Base-by-base conservation (phyloP, 2,113 vertebrate genomes). In the Caranx melampygus region DNA sequence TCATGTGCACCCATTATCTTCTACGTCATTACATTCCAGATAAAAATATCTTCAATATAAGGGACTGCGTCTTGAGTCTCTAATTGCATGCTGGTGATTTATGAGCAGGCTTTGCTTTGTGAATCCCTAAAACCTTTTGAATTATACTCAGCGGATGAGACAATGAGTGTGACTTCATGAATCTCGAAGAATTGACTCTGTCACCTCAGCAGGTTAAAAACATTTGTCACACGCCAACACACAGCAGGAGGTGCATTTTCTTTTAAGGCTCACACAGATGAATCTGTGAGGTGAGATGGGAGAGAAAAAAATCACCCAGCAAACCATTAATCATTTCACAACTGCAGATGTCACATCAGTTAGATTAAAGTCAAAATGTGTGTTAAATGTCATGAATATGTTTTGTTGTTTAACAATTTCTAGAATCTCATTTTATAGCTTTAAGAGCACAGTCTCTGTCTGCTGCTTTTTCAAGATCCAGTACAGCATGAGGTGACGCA, bases 1-100 rank as follows among this genome's bases (percentile, higher is more conserved):
- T 92, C 90, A 92, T 65, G 33, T 35, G 73, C 60, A 54, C 81
- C 70, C 60, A 73, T 83, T 87, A 66, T 64, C 88, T 44, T 75
- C 49, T 21, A 62, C 60, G 62, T 90, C 80, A 78, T 67, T 67
- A 45, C 62, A 21, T 33, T 37, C 21, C 66, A 26, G 86, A 86
- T 81, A 60, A 79, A 88, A 85, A 87, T 75, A 85, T 73, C 72
- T 69, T 60, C 65, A 35, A 62, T 70, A 72, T 73, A 42, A 42
- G 64, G n/a, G n/a, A 55, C 37, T n/a, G 82, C 21, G 60, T 12
- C 75, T 54, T 1, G 35, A 72, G 72, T 37, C 37, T 57, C 62
- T 75, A 40, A 83, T 79, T 76, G 45, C 55, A 10, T 35, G 20
- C 21, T 9, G 1, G 37, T 33, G 74, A 78, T 84, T 84, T 59